Percentiles rank a stretch among this genome's conserved stretches.
phyloP scores from a whole-genome alignment of 2,888 invertebrate genomes.

The Diplazon laetatorius region DNA sequence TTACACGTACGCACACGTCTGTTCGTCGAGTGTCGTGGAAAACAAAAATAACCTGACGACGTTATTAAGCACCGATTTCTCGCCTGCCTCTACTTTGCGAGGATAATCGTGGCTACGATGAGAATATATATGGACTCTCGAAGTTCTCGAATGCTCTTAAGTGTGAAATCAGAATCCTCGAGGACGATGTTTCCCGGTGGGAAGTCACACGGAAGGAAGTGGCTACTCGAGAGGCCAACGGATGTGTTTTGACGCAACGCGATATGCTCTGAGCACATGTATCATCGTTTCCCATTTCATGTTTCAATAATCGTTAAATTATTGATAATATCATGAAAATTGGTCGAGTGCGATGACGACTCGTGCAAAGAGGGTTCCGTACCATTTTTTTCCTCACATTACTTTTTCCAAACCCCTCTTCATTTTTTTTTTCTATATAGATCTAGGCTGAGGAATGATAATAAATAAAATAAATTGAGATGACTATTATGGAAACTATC shows the following conservation, averaged over 20 bases:
- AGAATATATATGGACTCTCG: slow-evolving; percentile 19
- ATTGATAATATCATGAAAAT: too few relatives aligned
- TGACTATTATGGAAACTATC: too few relatives aligned
- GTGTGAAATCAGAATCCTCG: slow-evolving; percentile 22
- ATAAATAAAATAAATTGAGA: too few relatives aligned
- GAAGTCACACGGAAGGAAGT: slow-evolving; percentile 47
- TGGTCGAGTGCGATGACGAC: too few relatives aligned
- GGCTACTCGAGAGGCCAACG: slow-evolving; percentile 7
- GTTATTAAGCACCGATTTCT: too few relatives aligned
- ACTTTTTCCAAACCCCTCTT: too few relatives aligned
- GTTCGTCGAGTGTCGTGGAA: slow-evolving; percentile 51
- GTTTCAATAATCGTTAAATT: too few relatives aligned
- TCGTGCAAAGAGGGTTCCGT: too few relatives aligned
- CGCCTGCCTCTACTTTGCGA: slow-evolving; percentile 7
- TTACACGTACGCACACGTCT: background rate
- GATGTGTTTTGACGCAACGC: slow-evolving; percentile 5
- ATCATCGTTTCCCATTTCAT: background rate
- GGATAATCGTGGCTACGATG: slow-evolving; percentile 47
- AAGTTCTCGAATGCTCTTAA: slow-evolving; percentile 35
- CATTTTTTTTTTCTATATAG: too few relatives aligned
- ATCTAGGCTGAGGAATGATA: too few relatives aligned
- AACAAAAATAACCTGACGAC: slow-evolving; percentile 41
- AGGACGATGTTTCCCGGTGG: slow-evolving; percentile 30
- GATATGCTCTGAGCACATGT: background rate
- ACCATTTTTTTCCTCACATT: too few relatives aligned